These are phyloP conservation scores for Acanthornis magna DNA, from an alignment of 2,797 vertebrate genomes.

Conservation along the genomic window DNA sequence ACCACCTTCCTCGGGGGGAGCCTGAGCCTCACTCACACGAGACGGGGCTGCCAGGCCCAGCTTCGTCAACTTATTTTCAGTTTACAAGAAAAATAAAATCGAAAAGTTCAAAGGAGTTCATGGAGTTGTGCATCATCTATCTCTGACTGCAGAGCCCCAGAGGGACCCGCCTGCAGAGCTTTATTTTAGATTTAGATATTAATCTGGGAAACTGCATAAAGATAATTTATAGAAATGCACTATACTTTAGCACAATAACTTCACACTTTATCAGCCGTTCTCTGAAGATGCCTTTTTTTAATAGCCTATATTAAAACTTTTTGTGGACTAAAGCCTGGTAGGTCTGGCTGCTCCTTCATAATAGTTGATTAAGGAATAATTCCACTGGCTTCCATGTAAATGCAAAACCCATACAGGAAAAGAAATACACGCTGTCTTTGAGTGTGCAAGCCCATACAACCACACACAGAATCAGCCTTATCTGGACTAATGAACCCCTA, in stretches of 20 bases:
- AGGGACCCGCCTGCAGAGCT: constrained; percentile 7
- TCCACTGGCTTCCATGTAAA: neutral
- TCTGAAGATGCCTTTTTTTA: neutral
- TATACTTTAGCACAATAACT: neutral
- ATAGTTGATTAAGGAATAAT: neutral
- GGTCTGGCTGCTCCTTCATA: neutral
- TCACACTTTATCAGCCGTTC: constrained; percentile 21
- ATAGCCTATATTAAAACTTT: constrained; percentile 8
- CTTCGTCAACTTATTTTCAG: neutral
- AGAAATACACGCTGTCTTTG: neutral
- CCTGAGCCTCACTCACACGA: neutral
- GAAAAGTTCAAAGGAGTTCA: constrained; percentile 56
- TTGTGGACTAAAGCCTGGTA: neutral
- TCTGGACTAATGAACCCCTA: neutral
- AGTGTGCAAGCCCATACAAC: neutral
- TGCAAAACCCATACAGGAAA: neutral
- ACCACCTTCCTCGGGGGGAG: neutral
- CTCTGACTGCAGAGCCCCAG: constrained; percentile 40
- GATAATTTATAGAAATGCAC: constrained; percentile 31
- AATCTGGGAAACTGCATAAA: constrained; percentile 47
- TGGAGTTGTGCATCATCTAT: constrained; percentile 32
- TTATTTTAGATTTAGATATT: constrained; percentile 62
- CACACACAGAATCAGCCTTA: neutral
- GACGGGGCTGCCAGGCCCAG: neutral
- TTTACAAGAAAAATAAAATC: constrained; percentile 34